Base-by-base conservation (phyloP, 1,140 invertebrate species). In the Apolygus lucorum region DNA sequence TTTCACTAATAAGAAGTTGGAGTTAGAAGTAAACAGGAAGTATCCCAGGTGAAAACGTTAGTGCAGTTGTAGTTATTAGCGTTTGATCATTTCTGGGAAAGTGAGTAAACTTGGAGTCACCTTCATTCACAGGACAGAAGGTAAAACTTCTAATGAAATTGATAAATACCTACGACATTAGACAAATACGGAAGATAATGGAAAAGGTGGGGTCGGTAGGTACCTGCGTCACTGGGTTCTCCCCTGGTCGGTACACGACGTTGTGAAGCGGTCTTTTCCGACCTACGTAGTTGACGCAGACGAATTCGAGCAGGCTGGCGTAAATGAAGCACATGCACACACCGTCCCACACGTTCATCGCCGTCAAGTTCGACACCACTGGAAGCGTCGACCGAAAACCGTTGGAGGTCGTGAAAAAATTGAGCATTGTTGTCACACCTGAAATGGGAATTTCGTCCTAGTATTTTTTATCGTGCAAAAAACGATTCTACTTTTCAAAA, bases 311-410 rank as follows among this genome's bases (percentile, higher is more conserved):
- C 52, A 96, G 83, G 25, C 91, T 94, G 63, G 92, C 93, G 80
- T 95, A 96, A 77, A 95, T 95, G 85, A 95, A 96, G 80, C 92
- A 95, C 93, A 95, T 96, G 76, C 93, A 95, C 22, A 95, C 93
- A 67, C 92, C 92, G 77, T 95, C 93, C 93, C 93, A 95, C 13
- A 95, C 90, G 81, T 96, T 96, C 92, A 96, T 95, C 13, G 93
- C 93, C 66, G 91, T 94, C 74, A 96, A 79, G 79, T 95, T 95
- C 14, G 92, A 95, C 63, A 95, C 93, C 63, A 95, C 93, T 1
- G 93, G 93, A 76, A 95, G 82, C 59, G 92, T 95, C 74, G 88
- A 90, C 75, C 90, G 87, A 80, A 92, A 93, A 76, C 90, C 90
- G 77, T 91, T 93, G 69, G 90, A 93, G 76, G 93, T 96, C 74